Conservation (phyloP, 1,140 invertebrate species). For the Zaprionus nigranus region DNA sequence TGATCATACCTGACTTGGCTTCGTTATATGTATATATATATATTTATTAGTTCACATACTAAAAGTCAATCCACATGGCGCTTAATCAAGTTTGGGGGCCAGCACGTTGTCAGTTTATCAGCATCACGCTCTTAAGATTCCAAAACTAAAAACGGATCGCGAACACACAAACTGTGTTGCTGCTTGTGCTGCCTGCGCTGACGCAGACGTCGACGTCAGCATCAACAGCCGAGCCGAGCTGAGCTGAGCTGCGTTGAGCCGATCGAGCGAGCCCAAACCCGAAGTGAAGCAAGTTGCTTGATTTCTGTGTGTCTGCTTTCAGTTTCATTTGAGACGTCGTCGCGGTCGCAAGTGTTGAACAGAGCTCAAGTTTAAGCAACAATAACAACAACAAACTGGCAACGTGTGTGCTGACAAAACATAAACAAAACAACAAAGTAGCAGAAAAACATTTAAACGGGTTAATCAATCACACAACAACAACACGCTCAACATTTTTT, state of each 20-base stretch:
- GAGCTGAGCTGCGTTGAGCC: slow-evolving; percentile 29
- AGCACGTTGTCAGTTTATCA: slow-evolving; percentile 76
- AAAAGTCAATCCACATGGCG: slow-evolving; percentile 44
- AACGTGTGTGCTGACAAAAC: slow-evolving; percentile 49
- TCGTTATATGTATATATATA: not conserved
- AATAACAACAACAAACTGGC: slow-evolving; percentile 40
- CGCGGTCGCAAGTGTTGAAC: slow-evolving; percentile 71
- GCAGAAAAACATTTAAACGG: slow-evolving; percentile 46
- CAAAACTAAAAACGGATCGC: slow-evolving; percentile 42
- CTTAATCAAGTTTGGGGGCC: slow-evolving; percentile 63
- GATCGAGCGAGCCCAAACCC: slow-evolving; percentile 21
- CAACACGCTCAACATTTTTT: slow-evolving; percentile 24
- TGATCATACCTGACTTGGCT: not conserved
- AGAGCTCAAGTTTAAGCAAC: slow-evolving; percentile 22
- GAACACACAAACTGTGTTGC: slow-evolving; percentile 19
- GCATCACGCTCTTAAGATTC: slow-evolving; percentile 79
- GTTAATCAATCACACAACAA: slow-evolving; percentile 54
- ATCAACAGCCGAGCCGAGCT: slow-evolving; percentile 19
- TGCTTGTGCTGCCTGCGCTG: slow-evolving; percentile 12
- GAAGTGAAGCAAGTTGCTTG: slow-evolving; percentile 44
- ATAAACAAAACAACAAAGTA: slow-evolving; percentile 24
- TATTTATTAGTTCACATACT: slow-evolving; percentile 5
- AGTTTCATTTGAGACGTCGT: slow-evolving; percentile 81
- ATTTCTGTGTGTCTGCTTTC: slow-evolving; percentile 75
- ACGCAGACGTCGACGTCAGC: slow-evolving; percentile 20